Percentiles rank a stretch among this genome's conserved stretches.
phyloP scores from a whole-genome alignment of 92 coral and sea anemone genomes.

The Chrysogorgia sp. region DNA sequence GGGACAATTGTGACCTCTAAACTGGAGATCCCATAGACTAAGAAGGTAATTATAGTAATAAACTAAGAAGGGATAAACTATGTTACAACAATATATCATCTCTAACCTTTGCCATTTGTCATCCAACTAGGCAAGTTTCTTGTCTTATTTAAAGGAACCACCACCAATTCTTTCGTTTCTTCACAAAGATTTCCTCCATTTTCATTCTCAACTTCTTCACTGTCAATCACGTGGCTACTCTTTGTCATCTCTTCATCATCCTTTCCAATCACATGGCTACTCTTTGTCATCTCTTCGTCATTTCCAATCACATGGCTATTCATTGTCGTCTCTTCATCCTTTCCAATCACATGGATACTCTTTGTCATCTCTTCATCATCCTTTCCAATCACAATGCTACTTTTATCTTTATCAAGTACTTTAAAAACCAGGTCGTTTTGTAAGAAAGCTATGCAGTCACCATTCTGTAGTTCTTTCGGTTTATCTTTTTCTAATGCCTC shows the following conservation, averaged over 20 bases:
- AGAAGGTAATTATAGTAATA: no score
- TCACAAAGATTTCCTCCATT: conserved; percentile 47
- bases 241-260: neutral
- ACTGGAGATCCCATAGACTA: no score
- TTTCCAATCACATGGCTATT: conserved; percentile 23
- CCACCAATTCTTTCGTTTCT: conserved; percentile 44
- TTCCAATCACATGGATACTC: conserved; percentile 31
- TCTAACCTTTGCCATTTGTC: conserved; percentile 38
- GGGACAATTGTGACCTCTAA: no score
- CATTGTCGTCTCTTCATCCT: conserved; percentile 30
- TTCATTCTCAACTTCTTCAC: conserved; percentile 31
- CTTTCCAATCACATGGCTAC: neutral
- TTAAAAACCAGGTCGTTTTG: conserved; percentile 75
- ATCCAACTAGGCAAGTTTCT: conserved; percentile 89
- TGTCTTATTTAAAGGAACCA: conserved; percentile 64
- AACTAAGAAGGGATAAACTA: no score
- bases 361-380: neutral
- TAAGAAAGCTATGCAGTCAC: conserved; percentile 82
- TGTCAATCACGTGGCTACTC: conserved; percentile 20
- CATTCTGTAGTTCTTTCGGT: conserved; percentile 63
- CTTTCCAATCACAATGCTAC: neutral
- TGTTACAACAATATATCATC: neutral
- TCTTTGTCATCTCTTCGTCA: neutral
- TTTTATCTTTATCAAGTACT: conserved; percentile 16
- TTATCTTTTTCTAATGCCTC: conserved; percentile 71